Conservation (phyloP, 1,140 invertebrate genomes). For the Hycleus phaleratus region DNA sequence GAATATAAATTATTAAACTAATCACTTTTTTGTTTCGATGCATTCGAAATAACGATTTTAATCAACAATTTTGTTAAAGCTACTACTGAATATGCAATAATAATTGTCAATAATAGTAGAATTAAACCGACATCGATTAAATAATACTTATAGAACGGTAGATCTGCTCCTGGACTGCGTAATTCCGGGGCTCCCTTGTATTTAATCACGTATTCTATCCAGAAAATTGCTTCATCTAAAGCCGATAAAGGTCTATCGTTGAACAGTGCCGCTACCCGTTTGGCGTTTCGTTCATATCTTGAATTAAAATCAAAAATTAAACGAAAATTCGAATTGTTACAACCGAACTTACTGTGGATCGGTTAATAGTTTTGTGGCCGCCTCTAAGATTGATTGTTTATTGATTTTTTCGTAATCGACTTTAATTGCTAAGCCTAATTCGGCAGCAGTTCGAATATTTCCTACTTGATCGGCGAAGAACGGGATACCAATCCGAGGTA, state of each 20-base stretch:
- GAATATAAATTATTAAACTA: no score
- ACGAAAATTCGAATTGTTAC: background rate
- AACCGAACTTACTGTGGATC: constrained; percentile 29
- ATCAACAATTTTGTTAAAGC: no score
- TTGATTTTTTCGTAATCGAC: constrained; percentile 35
- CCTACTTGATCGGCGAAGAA: constrained; percentile 48
- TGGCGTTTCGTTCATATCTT: constrained; percentile 37
- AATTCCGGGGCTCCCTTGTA: constrained; percentile 42
- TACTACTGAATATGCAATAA: no score
- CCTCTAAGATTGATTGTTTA: constrained; percentile 29
- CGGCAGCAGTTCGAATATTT: constrained; percentile 41
- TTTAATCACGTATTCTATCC: constrained; percentile 42
- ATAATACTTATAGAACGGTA: constrained; percentile 25
- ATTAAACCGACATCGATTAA: constrained; percentile 19
- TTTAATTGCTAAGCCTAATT: constrained; percentile 35
- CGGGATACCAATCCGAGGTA: constrained; percentile 49
- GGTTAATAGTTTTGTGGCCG: constrained; percentile 31
- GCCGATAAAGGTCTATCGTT: constrained; percentile 53
- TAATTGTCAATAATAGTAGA: background rate
- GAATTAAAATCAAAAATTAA: constrained; percentile 5
- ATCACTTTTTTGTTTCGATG: no score
- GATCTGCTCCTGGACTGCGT: constrained; percentile 41
- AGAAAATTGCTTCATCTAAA: constrained; percentile 47
- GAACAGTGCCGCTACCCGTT: constrained; percentile 50
- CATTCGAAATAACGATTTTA: no score